phyloP scores from a whole-genome alignment of 2,113 vertebrate genomes.

The Pluvialis apricaria region DNA sequence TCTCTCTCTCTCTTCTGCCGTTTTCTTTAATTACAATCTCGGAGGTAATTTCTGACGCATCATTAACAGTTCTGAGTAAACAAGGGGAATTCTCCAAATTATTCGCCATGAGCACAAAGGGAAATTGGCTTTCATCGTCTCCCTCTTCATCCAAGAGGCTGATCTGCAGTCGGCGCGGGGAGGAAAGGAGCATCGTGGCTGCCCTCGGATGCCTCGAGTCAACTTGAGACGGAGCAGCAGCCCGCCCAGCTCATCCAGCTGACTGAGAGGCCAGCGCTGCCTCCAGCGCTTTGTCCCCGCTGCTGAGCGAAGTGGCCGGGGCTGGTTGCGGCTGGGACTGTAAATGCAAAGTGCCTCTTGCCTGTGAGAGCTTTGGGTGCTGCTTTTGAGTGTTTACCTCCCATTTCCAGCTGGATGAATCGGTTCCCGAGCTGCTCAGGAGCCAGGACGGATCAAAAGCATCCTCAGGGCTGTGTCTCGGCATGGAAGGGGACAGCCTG shows the following conservation, averaged over 20 bases:
- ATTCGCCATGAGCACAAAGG: conserved; percentile 65
- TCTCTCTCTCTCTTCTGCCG: background rate
- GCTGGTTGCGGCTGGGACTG: rapidly evolving
- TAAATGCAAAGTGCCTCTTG: background rate
- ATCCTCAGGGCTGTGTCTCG: background rate
- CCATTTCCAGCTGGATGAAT: background rate
- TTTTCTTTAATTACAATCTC: conserved; percentile 71
- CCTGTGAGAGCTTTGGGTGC: background rate
- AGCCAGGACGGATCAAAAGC: background rate
- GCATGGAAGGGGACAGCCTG: background rate
- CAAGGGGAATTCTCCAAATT: conserved; percentile 69
- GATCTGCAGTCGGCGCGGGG: background rate
- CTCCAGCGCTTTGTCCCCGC: background rate
- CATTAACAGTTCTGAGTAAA: conserved; percentile 73
- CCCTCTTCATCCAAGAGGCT: conserved; percentile 27
- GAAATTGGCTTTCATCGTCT: conserved; percentile 53
- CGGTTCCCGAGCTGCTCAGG: rapidly evolving
- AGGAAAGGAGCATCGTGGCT: background rate
- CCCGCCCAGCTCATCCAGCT: background rate
- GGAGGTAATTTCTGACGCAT: conserved; percentile 68
- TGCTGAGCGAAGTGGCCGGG: background rate
- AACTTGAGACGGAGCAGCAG: background rate
- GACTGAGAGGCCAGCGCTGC: background rate
- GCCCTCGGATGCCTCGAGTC: background rate
- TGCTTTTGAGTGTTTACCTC: background rate